Conservation (phyloP, 2,113 vertebrate species). For the Suncus etruscus region DNA sequence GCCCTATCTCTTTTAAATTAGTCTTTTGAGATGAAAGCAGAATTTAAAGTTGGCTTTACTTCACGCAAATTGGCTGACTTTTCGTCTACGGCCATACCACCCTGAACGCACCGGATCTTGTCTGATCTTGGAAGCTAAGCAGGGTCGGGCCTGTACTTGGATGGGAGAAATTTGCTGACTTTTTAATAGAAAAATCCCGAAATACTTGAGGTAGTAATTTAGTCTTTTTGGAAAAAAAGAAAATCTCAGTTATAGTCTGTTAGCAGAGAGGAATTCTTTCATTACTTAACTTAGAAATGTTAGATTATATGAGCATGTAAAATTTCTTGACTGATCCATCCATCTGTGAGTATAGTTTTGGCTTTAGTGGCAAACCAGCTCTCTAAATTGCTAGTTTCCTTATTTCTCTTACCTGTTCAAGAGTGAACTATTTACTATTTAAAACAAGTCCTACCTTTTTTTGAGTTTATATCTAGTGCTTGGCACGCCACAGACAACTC, state of each 20-base stretch:
- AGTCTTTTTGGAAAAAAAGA: background rate
- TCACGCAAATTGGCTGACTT: too few relatives aligned
- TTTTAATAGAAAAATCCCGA: slow-evolving; percentile 5
- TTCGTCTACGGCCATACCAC: too few relatives aligned
- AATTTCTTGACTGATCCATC: background rate
- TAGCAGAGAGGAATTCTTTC: background rate
- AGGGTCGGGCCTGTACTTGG: too few relatives aligned
- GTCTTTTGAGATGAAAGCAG: too few relatives aligned
- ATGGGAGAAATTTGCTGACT: background rate
- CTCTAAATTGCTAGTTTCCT: background rate
- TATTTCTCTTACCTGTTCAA: background rate
- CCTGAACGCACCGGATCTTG: too few relatives aligned
- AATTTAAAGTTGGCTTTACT: too few relatives aligned
- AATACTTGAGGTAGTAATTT: slow-evolving; percentile 35
- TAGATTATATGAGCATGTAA: background rate
- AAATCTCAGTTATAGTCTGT: background rate
- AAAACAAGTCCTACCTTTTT: background rate
- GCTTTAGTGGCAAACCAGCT: background rate
- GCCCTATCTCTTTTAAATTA: too few relatives aligned
- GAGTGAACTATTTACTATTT: background rate
- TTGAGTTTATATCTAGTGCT: slow-evolving; percentile 18
- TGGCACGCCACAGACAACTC: background rate
- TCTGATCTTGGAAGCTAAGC: too few relatives aligned
- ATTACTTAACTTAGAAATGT: background rate
- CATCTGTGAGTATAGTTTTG: slow-evolving; percentile 13